Evolutionary conservation across 2,113 vertebrate species (phyloP).

Genomic region (Globicephala melas): DNA sequence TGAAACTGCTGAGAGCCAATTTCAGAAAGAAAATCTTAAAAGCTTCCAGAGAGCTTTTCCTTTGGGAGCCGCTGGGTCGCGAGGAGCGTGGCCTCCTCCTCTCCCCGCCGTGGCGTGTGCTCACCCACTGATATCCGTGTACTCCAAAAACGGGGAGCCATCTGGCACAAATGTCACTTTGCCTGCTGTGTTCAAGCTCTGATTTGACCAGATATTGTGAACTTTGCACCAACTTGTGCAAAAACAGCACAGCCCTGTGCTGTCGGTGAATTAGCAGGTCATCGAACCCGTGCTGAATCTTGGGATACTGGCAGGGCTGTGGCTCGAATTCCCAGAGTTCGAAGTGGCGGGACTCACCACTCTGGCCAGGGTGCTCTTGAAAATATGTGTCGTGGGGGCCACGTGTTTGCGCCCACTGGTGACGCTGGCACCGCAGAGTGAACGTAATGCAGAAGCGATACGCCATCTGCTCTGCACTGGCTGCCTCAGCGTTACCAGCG

Average conservation of each 20-base stretch:
- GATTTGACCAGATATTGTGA: constrained; percentile 95
- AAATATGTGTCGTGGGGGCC: constrained; percentile 98
- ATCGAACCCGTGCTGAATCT: constrained; percentile 97
- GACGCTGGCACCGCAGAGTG: constrained; percentile 93
- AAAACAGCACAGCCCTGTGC: constrained; percentile 97
- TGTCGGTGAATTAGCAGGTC: constrained; percentile 96
- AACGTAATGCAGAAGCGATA: not conserved
- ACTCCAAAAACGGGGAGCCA: constrained; percentile 95
- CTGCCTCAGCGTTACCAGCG: not conserved
- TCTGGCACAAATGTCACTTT: constrained; percentile 94
- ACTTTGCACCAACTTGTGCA: constrained; percentile 98
- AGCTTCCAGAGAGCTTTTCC: not conserved
- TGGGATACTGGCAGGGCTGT: constrained; percentile 98
- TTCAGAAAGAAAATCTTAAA: not conserved
- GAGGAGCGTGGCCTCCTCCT: not conserved
- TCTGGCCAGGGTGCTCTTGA: constrained; percentile 98
- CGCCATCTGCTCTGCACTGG: not conserved
- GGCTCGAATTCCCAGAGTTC: constrained; percentile 95
- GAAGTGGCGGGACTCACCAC: constrained; percentile 96
- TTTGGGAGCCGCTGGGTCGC: not conserved
- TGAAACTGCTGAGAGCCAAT: not conserved
- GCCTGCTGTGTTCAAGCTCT: constrained; percentile 95
- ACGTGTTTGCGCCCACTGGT: constrained; percentile 99
- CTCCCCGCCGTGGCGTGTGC: constrained; percentile 85
- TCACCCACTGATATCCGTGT: constrained; percentile 94